Base-by-base conservation (phyloP, 2,113 vertebrate genomes). In the Prochilodus magdalenae region DNA sequence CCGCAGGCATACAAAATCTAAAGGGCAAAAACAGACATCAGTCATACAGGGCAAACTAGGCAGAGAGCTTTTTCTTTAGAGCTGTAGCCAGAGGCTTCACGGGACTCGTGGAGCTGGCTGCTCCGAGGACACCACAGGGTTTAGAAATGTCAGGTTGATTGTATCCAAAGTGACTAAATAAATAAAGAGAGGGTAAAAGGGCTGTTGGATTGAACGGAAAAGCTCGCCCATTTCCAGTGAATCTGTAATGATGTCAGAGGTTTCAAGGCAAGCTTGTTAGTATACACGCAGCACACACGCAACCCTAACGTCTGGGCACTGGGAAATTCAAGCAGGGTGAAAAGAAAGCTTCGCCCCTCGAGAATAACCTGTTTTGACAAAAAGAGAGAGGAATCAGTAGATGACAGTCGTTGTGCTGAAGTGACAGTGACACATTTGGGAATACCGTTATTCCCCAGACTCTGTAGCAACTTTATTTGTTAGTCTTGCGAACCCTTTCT, bases 1-100 rank as follows among this genome's bases (percentile, higher is more conserved):
- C 65, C n/a, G 40, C 27, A 26, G 51, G 65, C 33, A 75, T 69
- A 49, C n/a, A 69, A 84, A 40, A 36, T 62, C 72, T 73, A 79
- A 75, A 60, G 33, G 69, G 51, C 77, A 71, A 33, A 44, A 30
- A 60, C 49, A 63, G 18, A 44, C 29, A n/a, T 75, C 66, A 76
- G 33, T 81, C 44, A 81, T 16, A 40, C 65, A 30, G 16, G 55
- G 73, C 29, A 75, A 75, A 62, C 26, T 33, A 44, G 10, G 36
- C 29, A 16, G 24, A 71, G 29, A 73, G n/a, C 14, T 44, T 26
- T 62, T 27, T n/a, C 12, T 80, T n/a, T 60, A 53, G 51, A 53
- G 51, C 27, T 75, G 20, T 69, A 18, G 55, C 36, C 40, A 63
- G 55, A 63, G 40, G 59, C 44, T 81, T 74, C 16, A 53, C 22